Conservation (phyloP, 1,140 invertebrate species). For the Cryptotermes secundus region DNA sequence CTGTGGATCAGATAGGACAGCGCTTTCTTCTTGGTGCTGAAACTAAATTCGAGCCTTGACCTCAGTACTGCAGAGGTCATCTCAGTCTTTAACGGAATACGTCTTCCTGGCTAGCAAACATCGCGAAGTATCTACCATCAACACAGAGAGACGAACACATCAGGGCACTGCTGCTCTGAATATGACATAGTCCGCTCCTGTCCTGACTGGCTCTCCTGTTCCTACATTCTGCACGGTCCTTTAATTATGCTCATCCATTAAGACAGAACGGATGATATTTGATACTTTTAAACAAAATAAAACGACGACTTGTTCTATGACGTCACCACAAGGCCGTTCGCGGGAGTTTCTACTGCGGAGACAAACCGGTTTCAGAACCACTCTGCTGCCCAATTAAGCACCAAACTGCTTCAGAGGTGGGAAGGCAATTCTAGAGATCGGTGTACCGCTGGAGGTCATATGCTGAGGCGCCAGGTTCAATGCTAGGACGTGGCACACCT, state of each 20-base stretch:
- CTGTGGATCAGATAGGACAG: too few species aligned
- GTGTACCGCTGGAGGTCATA: neutral
- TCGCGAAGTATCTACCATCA: too few species aligned
- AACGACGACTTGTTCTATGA: neutral
- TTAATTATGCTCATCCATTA: neutral
- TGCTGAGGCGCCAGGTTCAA: neutral
- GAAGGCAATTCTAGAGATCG: neutral
- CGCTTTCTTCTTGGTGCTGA: too few species aligned
- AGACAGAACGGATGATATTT: neutral
- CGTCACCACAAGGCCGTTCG: constrained; percentile 16
- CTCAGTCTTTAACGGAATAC: too few species aligned
- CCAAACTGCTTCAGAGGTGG: neutral
- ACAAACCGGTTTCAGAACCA: neutral
- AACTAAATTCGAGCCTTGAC: too few species aligned
- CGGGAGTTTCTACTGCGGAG: neutral
- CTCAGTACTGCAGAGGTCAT: too few species aligned
- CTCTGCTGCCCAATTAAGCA: neutral
- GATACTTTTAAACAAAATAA: neutral
- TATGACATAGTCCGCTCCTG: neutral
- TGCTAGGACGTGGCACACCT: too few species aligned
- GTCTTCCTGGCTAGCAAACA: too few species aligned
- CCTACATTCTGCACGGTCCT: neutral
- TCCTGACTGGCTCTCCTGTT: neutral
- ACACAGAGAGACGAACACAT: too few species aligned
- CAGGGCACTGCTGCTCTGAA: too few species aligned